phyloP scores from a whole-genome alignment of 2,113 vertebrate genomes.

The Crotalus horridus region DNA sequence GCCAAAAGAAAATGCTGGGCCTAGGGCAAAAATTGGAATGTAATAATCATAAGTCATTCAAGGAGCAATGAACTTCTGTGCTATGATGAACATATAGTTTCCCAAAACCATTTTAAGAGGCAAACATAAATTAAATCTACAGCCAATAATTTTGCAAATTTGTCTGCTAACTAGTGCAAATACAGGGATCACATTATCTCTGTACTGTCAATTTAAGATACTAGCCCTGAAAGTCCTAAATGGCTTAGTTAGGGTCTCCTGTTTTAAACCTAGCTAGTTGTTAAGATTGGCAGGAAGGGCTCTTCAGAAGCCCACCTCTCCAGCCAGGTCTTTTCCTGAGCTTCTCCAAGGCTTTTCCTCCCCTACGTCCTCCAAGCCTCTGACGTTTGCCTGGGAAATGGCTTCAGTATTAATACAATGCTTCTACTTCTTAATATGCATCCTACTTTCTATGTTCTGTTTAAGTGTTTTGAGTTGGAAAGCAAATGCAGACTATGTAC shows the following conservation, averaged over 20 bases:
- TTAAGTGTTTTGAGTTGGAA: neutral
- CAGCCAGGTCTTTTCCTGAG: neutral
- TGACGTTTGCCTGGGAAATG: neutral
- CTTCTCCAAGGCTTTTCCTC: neutral
- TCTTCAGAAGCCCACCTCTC: neutral
- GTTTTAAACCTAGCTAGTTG: neutral
- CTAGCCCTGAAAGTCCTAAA: neutral
- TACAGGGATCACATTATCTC: neutral
- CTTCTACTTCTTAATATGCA: neutral
- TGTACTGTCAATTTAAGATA: neutral
- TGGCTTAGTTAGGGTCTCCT: neutral
- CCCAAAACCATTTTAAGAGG: neutral
- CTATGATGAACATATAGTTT: neutral
- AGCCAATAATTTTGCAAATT: neutral
- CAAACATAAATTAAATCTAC: neutral
- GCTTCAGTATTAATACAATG: neutral
- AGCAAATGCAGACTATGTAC: neutral
- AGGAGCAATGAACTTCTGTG: neutral
- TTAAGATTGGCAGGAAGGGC: neutral
- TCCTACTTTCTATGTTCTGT: neutral
- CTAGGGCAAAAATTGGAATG: too few species aligned
- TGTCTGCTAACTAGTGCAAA: neutral
- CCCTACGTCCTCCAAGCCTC: neutral
- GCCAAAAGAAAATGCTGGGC: neutral
- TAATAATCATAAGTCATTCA: neutral